Percentiles rank a stretch among this genome's conserved stretches.
These are phyloP conservation scores for Plagiodera versicolora DNA, from an alignment of 2,888 invertebrate species.

Conservation along the genomic window DNA sequence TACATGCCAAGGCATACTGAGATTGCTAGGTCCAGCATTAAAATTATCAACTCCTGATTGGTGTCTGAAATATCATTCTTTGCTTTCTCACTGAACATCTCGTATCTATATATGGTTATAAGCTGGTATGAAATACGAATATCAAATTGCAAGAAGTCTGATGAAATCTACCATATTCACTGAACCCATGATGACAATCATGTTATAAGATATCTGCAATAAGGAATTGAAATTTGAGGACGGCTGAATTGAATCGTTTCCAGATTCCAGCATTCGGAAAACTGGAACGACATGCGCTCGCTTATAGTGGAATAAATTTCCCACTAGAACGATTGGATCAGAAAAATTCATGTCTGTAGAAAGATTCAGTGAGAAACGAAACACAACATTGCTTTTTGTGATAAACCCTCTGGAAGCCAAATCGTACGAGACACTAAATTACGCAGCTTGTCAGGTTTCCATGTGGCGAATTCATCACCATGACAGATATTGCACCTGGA, in stretches of 20 bases:
- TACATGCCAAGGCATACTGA: too few relatives aligned
- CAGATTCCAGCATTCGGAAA: neutral
- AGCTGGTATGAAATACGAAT: too few relatives aligned
- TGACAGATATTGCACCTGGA: slow-evolving; percentile 45
- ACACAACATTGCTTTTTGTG: too few relatives aligned
- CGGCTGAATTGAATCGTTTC: neutral
- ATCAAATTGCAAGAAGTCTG: neutral
- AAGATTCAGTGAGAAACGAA: too few relatives aligned
- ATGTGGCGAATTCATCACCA: slow-evolving; percentile 38
- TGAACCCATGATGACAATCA: neutral
- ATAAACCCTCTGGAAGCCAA: neutral
- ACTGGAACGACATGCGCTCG: neutral
- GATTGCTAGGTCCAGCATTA: too few relatives aligned
- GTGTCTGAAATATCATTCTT: too few relatives aligned
- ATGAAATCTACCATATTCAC: neutral
- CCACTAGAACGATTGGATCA: too few relatives aligned
- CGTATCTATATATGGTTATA: too few relatives aligned
- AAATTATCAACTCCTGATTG: too few relatives aligned
- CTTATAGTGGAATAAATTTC: neutral
- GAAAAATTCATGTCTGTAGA: too few relatives aligned
- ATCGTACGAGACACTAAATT: neutral
- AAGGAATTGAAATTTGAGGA: neutral
- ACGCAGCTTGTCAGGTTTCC: slow-evolving; percentile 17
- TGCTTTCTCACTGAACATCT: too few relatives aligned
- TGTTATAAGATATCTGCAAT: neutral